phyloP scores from a whole-genome alignment of 2,888 invertebrate species.

The Drosophila prolongata region DNA sequence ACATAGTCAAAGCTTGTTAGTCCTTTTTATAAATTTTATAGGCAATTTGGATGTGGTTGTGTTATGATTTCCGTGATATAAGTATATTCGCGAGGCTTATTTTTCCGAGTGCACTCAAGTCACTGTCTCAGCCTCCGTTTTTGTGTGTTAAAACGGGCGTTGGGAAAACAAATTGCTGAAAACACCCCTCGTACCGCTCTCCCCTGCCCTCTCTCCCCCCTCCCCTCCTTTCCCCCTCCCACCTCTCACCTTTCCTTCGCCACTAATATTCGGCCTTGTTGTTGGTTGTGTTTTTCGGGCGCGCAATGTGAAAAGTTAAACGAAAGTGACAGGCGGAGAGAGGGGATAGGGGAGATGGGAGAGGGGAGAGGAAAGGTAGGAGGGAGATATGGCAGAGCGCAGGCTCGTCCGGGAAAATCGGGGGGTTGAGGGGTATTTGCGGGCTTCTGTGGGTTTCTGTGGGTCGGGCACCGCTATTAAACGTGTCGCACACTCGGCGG shows the following conservation, averaged over 20 bases:
- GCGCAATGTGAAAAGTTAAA: constrained; percentile 69
- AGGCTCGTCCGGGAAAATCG: constrained; percentile 32
- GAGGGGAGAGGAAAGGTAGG: too few relatives aligned
- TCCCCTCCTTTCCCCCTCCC: too few relatives aligned
- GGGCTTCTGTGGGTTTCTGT: constrained; percentile 2
- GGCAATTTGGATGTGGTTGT: too few relatives aligned
- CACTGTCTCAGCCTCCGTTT: constrained; percentile 34
- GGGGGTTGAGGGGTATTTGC: neutral
- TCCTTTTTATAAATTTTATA: too few relatives aligned
- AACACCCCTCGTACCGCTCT: constrained; percentile 51
- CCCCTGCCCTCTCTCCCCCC: too few relatives aligned
- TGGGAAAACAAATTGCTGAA: constrained; percentile 77
- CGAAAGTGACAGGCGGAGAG: constrained; percentile 81
- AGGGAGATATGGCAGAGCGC: constrained; percentile 16
- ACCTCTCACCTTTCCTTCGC: too few relatives aligned
- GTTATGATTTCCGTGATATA: neutral
- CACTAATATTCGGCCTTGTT: constrained; percentile 43
- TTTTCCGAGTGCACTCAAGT: constrained; percentile 17
- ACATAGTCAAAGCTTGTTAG: too few relatives aligned
- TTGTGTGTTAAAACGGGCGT: constrained; percentile 70
- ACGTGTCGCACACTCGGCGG: constrained; percentile 74
- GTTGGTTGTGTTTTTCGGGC: constrained; percentile 51
- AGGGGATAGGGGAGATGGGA: constrained; percentile 20
- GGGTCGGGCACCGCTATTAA: constrained; percentile 57
- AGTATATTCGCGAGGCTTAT: neutral